Evolutionary conservation across 2,113 vertebrate genomes (phyloP), one percentile per base, ranked within the genome.

Genomic region (Tupaia tana): DNA sequence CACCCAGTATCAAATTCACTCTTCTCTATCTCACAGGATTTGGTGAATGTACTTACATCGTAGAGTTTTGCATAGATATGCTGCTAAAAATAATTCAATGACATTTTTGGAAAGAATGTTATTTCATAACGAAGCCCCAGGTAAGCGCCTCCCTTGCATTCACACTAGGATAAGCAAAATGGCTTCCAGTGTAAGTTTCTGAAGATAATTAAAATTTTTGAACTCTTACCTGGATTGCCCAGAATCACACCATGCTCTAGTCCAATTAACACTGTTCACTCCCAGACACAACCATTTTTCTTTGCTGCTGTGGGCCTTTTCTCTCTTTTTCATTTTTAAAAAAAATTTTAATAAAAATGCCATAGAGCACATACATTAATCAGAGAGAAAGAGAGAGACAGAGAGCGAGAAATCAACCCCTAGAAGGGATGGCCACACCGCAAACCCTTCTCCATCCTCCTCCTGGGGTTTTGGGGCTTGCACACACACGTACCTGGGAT

Each of bases 111-210:
- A 90, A 92, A 70, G 43, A 85, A 94, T 20, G 14, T 52, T 85
- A 87, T 61, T 73, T 61, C 88, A 16, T 20, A 69, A 79, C 29
- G 61, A 93, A 70, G 6, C 18, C 59, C n/a, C 58, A 54, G 12
- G 19, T 34, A 84, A 84, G 43, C 12, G 56, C 29, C 80, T 77
- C 90, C 78, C 89, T 91, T 69, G 29, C 81, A 11, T 59, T 92
- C 29, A 90, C 15, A 88, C 2, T 25, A 63, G 24, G 15, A 90
- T 31, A 89, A 70, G 75, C 18, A 96, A 95, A 93, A 90, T 70
- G 78, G 73, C 31, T 95, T 86, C 78, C 79, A 31, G 27, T 31
- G 19, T 63, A 79, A 89, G 43, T 64, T 93, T 90, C 92, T 90
- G 34, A 56, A 73, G 74, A 92, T 64, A 88, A 61, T 78, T 78